These are phyloP conservation scores for Telmatochromis bifrenatus DNA, from an alignment of 2,113 vertebrate species.

Conservation along the genomic window DNA sequence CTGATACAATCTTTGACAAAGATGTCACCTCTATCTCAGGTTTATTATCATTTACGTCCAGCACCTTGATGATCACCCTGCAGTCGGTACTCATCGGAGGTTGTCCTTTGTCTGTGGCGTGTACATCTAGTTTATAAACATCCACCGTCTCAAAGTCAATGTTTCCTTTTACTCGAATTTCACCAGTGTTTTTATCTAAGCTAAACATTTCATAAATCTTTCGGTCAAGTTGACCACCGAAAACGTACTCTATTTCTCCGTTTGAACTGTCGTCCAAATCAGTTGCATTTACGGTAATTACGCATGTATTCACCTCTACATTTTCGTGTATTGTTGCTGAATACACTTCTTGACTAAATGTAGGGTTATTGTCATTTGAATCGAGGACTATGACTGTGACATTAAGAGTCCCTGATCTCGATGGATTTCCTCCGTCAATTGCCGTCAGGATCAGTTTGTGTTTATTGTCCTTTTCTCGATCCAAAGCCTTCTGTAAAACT, in stretches of 20 bases:
- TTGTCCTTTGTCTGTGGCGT: conserved; percentile 59
- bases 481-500: conserved; percentile 55
- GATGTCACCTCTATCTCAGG: conserved; percentile 34
- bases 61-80: conserved; percentile 51
- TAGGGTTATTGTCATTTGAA: conserved; percentile 63
- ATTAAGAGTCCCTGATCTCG: conserved; percentile 14
- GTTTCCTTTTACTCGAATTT: conserved; percentile 38
- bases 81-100: conserved; percentile 44
- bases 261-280: conserved; percentile 60
- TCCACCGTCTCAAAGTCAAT: conserved; percentile 54
- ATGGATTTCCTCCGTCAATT: conserved; percentile 56
- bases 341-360: conserved; percentile 55
- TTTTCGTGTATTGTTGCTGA: conserved; percentile 55
- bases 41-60: conserved; percentile 62
- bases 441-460: conserved; percentile 56
- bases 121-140: conserved; percentile 42
- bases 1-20: conserved; percentile 15
- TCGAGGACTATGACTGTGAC: conserved; percentile 60
- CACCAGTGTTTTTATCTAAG: conserved; percentile 45
- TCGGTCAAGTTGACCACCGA: conserved; percentile 23
- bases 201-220: conserved; percentile 31
- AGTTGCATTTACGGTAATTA: conserved; percentile 45
- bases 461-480: conserved; percentile 39
- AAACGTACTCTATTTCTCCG: conserved; percentile 51
- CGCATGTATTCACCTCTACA: neutral